Conservation (phyloP, 2,113 vertebrate species). For the Centrocercus urophasianus region DNA sequence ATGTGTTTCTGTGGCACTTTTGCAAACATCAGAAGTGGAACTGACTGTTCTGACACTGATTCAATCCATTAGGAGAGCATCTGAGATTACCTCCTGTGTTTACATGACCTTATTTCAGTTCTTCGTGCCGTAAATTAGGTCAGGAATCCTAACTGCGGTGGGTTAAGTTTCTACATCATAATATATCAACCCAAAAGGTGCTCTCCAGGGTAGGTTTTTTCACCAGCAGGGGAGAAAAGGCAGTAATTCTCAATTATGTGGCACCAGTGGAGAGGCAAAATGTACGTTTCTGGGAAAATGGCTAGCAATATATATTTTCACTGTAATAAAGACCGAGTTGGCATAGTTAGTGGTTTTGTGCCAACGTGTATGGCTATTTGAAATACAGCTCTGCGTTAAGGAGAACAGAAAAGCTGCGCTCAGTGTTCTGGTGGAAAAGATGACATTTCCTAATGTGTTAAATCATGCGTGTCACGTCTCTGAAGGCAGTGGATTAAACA, state of each 20-base stretch:
- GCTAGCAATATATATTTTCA: conserved; percentile 48
- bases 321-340: conserved; percentile 22
- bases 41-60: conserved; percentile 15
- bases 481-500: conserved; percentile 54
- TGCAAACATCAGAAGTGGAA: conserved; percentile 63
- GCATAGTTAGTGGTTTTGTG: conserved; percentile 5
- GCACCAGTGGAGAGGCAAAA: background rate
- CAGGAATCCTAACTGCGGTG: conserved; percentile 29
- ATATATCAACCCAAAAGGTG: conserved; percentile 32
- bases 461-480: background rate
- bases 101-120: conserved; percentile 55
- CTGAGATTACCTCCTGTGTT: conserved; percentile 41
- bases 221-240: conserved; percentile 36
- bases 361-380: conserved; percentile 22
- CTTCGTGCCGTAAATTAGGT: conserved; percentile 30
- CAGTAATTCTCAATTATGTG: conserved; percentile 36
- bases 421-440: background rate
- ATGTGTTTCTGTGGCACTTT: conserved; percentile 44
- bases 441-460: conserved; percentile 42
- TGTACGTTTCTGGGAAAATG: conserved; percentile 8
- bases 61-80: background rate
- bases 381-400: conserved; percentile 30
- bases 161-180: conserved; percentile 45
- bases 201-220: background rate
- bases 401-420: background rate